Evolutionary conservation across 2,888 invertebrate species (phyloP), one percentile per base, ranked within the genome.

Genomic region (Zaprionus lineosus): DNA sequence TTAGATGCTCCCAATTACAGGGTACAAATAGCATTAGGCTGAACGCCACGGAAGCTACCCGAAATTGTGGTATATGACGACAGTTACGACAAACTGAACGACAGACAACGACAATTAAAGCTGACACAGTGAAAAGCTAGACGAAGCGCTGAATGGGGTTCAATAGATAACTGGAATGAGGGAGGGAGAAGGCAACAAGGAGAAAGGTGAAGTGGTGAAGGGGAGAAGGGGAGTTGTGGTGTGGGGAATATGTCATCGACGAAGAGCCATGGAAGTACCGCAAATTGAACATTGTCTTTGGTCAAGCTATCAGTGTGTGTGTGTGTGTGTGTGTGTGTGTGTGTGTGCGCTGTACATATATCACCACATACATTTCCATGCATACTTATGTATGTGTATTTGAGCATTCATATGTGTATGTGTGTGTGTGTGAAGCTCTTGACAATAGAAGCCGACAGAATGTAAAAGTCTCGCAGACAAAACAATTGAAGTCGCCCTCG

Each of bases 121-220:
- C 60, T 70, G 71, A 70, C 69, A 67, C 57, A 69, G 73, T 60
- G 60, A 60, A 61, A 57, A 61, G 29, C 40, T 44, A 48, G 18
- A 58, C 37, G 50, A 15, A 36, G 47, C 46, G 26, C 12, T 47
- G 8, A 69, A 55, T 55, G 55, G 31, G 4, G 60, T 70, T 72
- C 78, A 74, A 78, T 78, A 82, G 69, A 72, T 69, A 66, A 69
- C 53, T n/a, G n/a, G n/a, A 34, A 39, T 15, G 51, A 56, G 28
- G 19, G 26, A 34, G 44, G 26, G 43, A 36, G 36, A 24, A 29
- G 29, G 39, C n/a, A n/a, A n/a, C n/a, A n/a, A n/a, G n/a, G n/a
- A n/a, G n/a, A n/a, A n/a, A n/a, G n/a, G n/a, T n/a, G n/a, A n/a
- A n/a, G n/a, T n/a, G n/a, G n/a, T n/a, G n/a, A n/a, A n/a, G n/a